Evolutionary conservation across 2,113 vertebrate species (phyloP), one percentile per base, ranked within the genome.

Genomic region (Microtus pennsylvanicus): DNA sequence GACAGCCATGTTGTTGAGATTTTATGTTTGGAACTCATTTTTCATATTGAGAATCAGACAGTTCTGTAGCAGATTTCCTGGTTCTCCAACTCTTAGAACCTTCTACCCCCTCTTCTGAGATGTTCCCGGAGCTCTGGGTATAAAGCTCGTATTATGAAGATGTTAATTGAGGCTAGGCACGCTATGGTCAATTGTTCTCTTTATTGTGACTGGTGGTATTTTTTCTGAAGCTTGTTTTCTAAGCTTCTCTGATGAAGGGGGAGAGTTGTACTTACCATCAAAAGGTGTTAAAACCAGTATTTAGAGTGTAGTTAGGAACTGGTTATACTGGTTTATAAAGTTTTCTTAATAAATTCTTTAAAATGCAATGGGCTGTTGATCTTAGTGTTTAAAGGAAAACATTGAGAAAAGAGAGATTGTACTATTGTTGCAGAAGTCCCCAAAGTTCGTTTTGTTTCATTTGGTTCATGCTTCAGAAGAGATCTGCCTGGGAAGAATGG

Each of bases 341-440:
- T 35, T 85, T 76, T 55, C 74, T 95, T 90, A 96, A 77, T 92
- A 21, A 95, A 81, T 88, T 1, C 38, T 93, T 30, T 67, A 81
- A 67, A 90, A 90, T 82, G 28, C 42, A 50, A 28, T 83, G 13
- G 67, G 58, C 80, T 19, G 3, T 85, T 9, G 19, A 50, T 74
- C 63, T 75, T 93, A 45, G 0, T 75, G 58, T 65, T 78, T 90
- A 61, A 67, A 70, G 14, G 61, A 24, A 81, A 96, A 45, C 0
- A 58, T 2, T 67, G 26, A 61, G 28, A 52, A 17, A 55, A 77
- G 5, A 45, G 21, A 63, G 19, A 5, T 26, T 65, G 22, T 70
- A 38, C 45, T 55, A 26, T 83, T 61, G n/a, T 16, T 33, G 55
- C 87, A 22, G 1, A 78, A 28, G 30, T 63, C 30, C 16, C 19